A percentile compares a stretch with the other conserved stretches of the same genome.
Evolutionary conservation across 2,888 invertebrate genomes (phyloP).

Genomic region (Protonemura montana): DNA sequence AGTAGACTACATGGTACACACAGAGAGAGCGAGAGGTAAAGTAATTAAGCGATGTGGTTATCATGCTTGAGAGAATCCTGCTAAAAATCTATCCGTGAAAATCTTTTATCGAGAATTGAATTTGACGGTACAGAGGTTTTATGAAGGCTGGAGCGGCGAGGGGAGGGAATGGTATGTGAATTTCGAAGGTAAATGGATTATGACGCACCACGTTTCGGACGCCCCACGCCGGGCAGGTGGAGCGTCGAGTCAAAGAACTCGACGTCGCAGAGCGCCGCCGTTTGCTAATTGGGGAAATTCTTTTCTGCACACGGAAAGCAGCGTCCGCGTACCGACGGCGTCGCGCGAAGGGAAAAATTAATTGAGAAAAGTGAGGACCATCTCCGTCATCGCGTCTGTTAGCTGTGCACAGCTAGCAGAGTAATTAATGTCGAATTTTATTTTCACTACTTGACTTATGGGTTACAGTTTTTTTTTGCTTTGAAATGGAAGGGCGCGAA

Average conservation of each 20-base stretch:
- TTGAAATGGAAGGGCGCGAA: neutral
- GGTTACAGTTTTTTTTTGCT: neutral
- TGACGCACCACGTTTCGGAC: too few relatives aligned
- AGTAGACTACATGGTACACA: too few relatives aligned
- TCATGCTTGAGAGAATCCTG: neutral
- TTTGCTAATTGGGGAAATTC: neutral
- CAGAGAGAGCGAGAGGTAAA: neutral
- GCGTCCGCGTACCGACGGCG: too few relatives aligned
- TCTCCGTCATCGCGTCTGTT: neutral
- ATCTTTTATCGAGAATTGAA: constrained; percentile 27
- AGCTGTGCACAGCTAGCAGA: neutral
- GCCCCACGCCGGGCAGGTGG: too few relatives aligned
- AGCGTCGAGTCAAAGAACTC: neutral
- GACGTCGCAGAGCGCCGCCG: neutral
- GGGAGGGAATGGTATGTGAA: neutral
- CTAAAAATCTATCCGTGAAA: neutral
- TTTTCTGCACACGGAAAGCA: neutral
- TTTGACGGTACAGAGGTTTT: neutral
- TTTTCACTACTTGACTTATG: neutral
- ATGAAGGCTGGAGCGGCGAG: neutral
- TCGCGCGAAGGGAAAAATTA: neutral
- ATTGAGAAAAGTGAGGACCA: neutral
- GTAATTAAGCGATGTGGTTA: neutral
- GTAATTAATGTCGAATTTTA: constrained; percentile 12
- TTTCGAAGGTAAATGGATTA: neutral